Evolutionary conservation across 1,140 invertebrate genomes (phyloP), one percentile per base, ranked within the genome.

Genomic region (Homalodisca vitripennis): DNA sequence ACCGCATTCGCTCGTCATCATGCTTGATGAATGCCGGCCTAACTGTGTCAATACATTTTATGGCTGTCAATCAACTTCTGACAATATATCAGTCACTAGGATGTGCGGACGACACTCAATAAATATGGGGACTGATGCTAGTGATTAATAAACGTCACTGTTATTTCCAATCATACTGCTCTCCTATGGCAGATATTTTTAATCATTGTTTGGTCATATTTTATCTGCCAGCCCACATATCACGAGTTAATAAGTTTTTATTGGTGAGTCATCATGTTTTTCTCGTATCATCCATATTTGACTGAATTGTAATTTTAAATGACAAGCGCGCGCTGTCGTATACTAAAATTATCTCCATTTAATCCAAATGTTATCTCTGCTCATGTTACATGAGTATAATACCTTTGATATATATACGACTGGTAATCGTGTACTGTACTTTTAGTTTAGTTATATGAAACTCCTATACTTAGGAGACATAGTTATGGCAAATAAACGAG

Each of bases 91-190:
- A 51, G 48, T n/a, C 34, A 41, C 34, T 10, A 51, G n/a, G n/a
- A n/a, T 22, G 48, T 51, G 48, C 22, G 48, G 48, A 51, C 48
- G 48, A 51, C 48, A 51, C 48, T 20, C 48, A 14, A 51, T 51
- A 51, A 51, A 51, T 51, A 51, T n/a, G n/a, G n/a, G n/a, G n/a
- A n/a, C n/a, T n/a, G n/a, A n/a, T 10, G 3, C 48, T 17, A 41
- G 48, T 51, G 48, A 51, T 51, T 51, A 51, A 51, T 51, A 51
- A 51, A 51, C 48, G 48, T 51, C 48, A 51, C 48, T 41, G 34
- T 41, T 41, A 51, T 51, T 12, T n/a, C 3, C 48, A 51, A 51
- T 51, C 3, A 51, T 51, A 20, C n/a, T 51, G 48, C 22, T 51
- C 48, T 51, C 3, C 48, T 14, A 51, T 51, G 48, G 48, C 48